These are phyloP conservation scores for Acanthosepion pharaonis DNA, from an alignment of 2,888 invertebrate genomes.

Conservation along the genomic window DNA sequence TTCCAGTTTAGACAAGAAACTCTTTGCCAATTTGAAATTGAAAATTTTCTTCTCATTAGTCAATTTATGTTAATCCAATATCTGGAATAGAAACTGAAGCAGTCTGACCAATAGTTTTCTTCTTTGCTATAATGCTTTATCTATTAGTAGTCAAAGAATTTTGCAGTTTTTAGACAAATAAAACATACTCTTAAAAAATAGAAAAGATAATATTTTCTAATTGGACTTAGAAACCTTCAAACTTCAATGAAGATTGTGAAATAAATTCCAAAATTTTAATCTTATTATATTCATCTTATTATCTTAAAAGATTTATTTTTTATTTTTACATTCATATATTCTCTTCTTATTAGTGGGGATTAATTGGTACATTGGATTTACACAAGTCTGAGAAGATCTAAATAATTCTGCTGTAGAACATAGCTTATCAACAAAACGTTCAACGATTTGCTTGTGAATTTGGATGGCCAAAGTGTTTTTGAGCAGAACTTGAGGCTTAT, in stretches of 20 bases:
- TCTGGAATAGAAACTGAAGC: background rate
- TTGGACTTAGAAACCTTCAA: background rate
- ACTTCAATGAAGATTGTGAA: background rate
- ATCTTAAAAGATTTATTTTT: background rate
- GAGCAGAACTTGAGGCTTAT: too few species aligned
- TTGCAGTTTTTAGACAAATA: background rate
- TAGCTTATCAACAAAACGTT: background rate
- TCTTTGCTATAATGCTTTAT: background rate
- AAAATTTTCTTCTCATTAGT: background rate
- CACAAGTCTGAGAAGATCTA: background rate
- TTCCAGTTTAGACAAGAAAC: too few species aligned
- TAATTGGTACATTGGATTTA: conserved; percentile 11
- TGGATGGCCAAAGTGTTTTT: background rate
- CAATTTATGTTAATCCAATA: background rate
- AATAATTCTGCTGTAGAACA: background rate
- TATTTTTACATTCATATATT: background rate
- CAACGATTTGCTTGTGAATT: background rate
- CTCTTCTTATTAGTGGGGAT: background rate
- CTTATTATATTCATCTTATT: conserved; percentile 4
- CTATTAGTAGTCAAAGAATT: background rate
- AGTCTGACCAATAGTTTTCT: background rate
- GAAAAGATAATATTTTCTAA: background rate
- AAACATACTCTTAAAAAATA: background rate
- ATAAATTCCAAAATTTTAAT: conserved; percentile 21
- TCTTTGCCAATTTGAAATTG: background rate